phyloP scores from a whole-genome alignment of 1,140 invertebrate species.

The Dendrolimus punctatus region DNA sequence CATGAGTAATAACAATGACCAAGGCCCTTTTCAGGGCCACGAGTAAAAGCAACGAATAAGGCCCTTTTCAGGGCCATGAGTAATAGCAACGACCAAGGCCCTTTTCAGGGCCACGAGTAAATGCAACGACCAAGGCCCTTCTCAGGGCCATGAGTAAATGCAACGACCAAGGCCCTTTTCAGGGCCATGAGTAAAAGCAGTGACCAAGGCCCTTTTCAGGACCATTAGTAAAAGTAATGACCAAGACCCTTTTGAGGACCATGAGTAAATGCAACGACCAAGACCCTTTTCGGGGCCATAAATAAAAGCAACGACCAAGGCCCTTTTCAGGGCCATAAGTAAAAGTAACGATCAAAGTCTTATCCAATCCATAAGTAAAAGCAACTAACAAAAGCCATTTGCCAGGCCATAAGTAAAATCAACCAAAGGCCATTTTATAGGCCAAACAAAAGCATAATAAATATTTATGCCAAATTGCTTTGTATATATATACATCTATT shows the following conservation, averaged over 20 bases:
- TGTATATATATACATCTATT: background rate
- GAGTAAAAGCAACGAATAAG: background rate
- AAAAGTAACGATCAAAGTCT: no score
- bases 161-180: constrained; percentile 8
- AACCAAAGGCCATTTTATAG: constrained; percentile 4
- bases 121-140: constrained; percentile 5
- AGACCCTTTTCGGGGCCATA: background rate
- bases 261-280: background rate
- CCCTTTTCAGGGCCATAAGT: no score
- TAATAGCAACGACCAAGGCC: constrained; percentile 2
- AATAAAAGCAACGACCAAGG: no score
- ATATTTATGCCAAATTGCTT: no score
- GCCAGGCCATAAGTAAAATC: no score
- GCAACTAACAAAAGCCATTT: no score
- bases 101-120: constrained; percentile 3
- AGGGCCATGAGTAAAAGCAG: constrained; percentile 11
- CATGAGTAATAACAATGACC: background rate
- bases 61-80: constrained; percentile 9
- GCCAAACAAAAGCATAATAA: no score
- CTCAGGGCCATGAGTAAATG: constrained; percentile 4
- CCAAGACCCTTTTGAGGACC: constrained; percentile 1
- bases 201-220: constrained; percentile 6
- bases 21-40: constrained; percentile 8
- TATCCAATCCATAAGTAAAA: no score
- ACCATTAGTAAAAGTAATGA: constrained; percentile 3